Percentiles rank a stretch among this genome's conserved stretches.
phyloP scores from a whole-genome alignment of 2,888 invertebrate genomes.

The Alentia gelatinosa region DNA sequence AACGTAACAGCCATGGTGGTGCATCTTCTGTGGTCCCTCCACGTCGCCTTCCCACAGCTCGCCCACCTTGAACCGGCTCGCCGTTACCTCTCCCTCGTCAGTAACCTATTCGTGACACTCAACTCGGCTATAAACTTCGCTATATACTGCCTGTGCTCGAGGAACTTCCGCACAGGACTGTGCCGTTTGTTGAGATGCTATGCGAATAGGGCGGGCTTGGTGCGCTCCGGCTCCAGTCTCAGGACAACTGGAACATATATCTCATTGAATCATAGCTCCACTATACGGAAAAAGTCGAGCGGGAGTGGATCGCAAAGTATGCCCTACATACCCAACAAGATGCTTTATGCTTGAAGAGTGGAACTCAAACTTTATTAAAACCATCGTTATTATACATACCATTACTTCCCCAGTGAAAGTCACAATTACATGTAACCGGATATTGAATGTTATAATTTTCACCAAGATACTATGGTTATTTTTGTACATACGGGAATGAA shows the following conservation, averaged over 20 bases:
- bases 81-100: constrained; percentile 59
- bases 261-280: constrained; percentile 30
- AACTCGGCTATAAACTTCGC: constrained; percentile 65
- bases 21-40: constrained; percentile 62
- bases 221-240: neutral
- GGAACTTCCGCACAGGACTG: constrained; percentile 58
- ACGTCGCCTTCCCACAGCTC: constrained; percentile 21
- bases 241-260: constrained; percentile 26
- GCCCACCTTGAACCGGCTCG: constrained; percentile 57
- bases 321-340: neutral
- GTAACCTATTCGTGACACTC: constrained; percentile 64
- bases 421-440: too few species aligned
- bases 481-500: too few species aligned
- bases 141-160: constrained; percentile 65
- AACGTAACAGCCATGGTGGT: constrained; percentile 62
- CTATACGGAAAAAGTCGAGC: constrained; percentile 19
- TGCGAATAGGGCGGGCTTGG: neutral
- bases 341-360: constrained; percentile 17
- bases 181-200: constrained; percentile 34
- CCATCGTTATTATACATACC: too few species aligned
- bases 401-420: too few species aligned
- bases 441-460: too few species aligned
- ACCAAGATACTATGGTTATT: too few species aligned
- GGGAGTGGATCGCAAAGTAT: neutral
- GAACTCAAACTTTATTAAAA: too few species aligned